Evolutionary conservation across 2,113 vertebrate species (phyloP), one percentile per base, ranked within the genome.

Genomic region (Peromyscus californicus): DNA sequence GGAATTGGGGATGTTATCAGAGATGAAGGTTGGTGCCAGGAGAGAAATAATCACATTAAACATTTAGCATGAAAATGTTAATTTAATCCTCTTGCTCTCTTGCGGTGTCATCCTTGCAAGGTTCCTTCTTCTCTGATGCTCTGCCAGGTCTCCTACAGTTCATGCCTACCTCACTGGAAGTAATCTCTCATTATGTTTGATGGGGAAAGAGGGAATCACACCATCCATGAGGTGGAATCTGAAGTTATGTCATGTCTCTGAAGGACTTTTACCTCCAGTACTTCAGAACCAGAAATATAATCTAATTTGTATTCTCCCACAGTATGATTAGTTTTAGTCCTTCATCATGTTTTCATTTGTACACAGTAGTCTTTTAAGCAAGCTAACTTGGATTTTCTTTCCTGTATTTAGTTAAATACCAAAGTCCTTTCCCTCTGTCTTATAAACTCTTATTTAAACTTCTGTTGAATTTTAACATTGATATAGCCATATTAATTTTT

Each of bases 61-160:
- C 4, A 48, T 59, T 59, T 8, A 21, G 3, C 26, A 15, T 75
- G 45, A 33, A 83, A 74, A n/a, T 5, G n/a, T 75, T 13, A 4
- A 19, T 13, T 87, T 33, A 67, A 69, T 87, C 29, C 8, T 22
- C 31, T 69, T 15, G 17, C 8, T 36, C 42, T 69, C 48, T 67
- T 63, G 17, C 45, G 26, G 13, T 9, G 29, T 57, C 21, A 26
- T 29, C 42, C 19, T 26, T 6, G 19, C 36, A 36, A 36, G 11
- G n/a, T 3, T 16, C 8, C 3, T n/a, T 74, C 6, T 54, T 11
- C 13, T 4, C 59, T 63, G 67, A 22, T 45, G 4, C 36, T 29
- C 10, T 69, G 42, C 10, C 11, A 69, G 3, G 13, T 1, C 29
- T 67, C 4, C 11, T 31, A 16, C 2, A 0, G 1, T 26, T 0